These are phyloP conservation scores for Nicator chloris DNA, from an alignment of 2,113 vertebrate species.

Conservation along the genomic window DNA sequence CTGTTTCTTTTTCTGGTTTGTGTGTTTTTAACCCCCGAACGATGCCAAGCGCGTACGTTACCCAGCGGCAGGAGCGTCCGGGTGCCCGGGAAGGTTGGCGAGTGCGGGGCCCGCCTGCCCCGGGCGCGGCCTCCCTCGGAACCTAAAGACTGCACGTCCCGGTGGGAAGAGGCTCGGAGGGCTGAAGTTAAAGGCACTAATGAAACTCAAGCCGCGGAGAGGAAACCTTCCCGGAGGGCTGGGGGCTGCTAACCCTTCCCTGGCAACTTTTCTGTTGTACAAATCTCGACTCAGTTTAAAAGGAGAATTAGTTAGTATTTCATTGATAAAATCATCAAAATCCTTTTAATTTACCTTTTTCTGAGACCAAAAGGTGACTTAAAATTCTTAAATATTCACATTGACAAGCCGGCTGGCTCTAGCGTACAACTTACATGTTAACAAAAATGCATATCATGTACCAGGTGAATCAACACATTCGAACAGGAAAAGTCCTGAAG, in stretches of 20 bases:
- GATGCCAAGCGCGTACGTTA: neutral
- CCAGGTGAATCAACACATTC: constrained; percentile 4
- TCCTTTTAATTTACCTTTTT: constrained; percentile 58
- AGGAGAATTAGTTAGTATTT: constrained; percentile 41
- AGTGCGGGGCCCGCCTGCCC: neutral
- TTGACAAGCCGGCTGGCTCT: constrained; percentile 21
- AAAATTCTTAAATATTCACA: constrained; percentile 39
- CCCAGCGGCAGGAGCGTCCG: neutral
- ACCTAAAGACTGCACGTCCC: accelerated
- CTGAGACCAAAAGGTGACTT: constrained; percentile 22
- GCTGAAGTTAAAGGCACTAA: neutral
- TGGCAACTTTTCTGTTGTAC: neutral
- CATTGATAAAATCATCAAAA: constrained; percentile 27
- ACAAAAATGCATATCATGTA: constrained; percentile 21
- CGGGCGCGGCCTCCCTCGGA: neutral
- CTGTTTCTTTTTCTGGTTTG: accelerated
- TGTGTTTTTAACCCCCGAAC: accelerated
- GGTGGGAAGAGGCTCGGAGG: neutral
- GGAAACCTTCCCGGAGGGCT: neutral
- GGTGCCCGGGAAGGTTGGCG: neutral
- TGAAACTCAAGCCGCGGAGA: neutral
- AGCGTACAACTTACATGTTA: neutral
- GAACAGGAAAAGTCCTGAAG: neutral
- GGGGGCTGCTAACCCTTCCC: neutral
- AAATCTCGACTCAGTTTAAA: neutral